phyloP scores from a whole-genome alignment of 2,888 invertebrate genomes.

The Coenonympha glycerion region DNA sequence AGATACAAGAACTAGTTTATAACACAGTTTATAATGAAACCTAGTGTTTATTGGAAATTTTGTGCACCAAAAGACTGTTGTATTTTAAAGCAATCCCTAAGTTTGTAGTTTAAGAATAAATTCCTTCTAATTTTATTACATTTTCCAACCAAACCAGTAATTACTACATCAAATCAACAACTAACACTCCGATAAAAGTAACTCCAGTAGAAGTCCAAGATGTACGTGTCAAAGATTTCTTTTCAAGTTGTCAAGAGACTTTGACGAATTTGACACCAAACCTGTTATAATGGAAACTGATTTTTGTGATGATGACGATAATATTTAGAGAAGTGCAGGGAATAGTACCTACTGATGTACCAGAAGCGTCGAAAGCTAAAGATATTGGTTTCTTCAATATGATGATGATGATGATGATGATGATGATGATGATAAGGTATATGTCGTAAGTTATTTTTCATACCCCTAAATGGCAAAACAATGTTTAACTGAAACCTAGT shows the following conservation, averaged over 20 bases:
- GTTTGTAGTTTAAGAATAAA: too few species aligned
- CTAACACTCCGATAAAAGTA: too few species aligned
- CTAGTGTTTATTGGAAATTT: constrained; percentile 26
- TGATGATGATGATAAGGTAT: too few species aligned
- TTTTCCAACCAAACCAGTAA: constrained; percentile 48
- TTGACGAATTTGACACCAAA: constrained; percentile 68
- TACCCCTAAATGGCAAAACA: too few species aligned
- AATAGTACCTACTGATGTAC: constrained; percentile 25
- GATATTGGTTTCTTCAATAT: constrained; percentile 69
- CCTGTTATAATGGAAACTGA: constrained; percentile 68
- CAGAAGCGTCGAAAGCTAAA: constrained; percentile 55
- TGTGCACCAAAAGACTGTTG: too few species aligned
- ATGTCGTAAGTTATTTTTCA: too few species aligned
- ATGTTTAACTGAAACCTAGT: too few species aligned
- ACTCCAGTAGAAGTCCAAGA: constrained; percentile 27
- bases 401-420: too few species aligned
- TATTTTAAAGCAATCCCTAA: too few species aligned
- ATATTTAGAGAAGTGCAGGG: constrained; percentile 43
- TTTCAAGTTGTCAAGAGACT: too few species aligned
- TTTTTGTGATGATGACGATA: constrained; percentile 67
- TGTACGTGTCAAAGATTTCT: constrained; percentile 48
- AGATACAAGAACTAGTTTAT: constrained; percentile 68
- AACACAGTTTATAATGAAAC: constrained; percentile 66
- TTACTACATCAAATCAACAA: constrained; percentile 38
- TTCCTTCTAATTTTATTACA: too few species aligned